Percentiles rank a stretch among this genome's conserved stretches.
Conservation (phyloP, 2,113 vertebrate species). For the Ptilorrhoa leucosticta region DNA sequence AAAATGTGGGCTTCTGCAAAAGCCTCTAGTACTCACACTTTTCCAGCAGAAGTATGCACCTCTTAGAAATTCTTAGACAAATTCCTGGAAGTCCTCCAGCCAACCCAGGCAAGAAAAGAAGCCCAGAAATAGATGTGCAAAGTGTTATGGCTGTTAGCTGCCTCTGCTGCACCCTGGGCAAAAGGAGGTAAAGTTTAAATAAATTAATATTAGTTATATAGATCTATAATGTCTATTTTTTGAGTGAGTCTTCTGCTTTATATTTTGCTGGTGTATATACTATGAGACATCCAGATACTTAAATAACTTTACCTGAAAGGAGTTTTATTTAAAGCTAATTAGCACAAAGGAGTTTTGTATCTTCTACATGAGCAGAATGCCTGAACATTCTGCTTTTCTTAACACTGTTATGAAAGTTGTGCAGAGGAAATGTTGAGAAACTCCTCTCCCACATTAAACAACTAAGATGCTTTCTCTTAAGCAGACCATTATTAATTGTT, state of each 20-base stretch:
- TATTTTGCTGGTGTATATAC: not conserved
- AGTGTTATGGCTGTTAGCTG: not conserved
- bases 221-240: not conserved
- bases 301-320: conserved; percentile 14
- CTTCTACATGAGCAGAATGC: not conserved
- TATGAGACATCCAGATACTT: not conserved
- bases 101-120: not conserved
- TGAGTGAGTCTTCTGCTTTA: not conserved
- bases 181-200: not conserved
- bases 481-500: conserved; percentile 43
- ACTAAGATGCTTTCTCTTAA: not conserved
- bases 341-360: not conserved
- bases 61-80: not conserved
- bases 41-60: not conserved
- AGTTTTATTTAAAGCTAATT: conserved; percentile 37
- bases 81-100: not conserved
- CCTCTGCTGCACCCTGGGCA: not conserved
- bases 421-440: not conserved
- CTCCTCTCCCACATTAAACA: conserved; percentile 1
- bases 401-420: not conserved
- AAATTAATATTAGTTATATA: not conserved
- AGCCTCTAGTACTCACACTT: not conserved
- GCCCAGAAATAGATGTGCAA: not conserved
- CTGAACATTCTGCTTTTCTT: not conserved
- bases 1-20: not conserved